Evolutionary conservation across 2,888 invertebrate genomes (phyloP).

Genomic region (Drosophila rubida): DNA sequence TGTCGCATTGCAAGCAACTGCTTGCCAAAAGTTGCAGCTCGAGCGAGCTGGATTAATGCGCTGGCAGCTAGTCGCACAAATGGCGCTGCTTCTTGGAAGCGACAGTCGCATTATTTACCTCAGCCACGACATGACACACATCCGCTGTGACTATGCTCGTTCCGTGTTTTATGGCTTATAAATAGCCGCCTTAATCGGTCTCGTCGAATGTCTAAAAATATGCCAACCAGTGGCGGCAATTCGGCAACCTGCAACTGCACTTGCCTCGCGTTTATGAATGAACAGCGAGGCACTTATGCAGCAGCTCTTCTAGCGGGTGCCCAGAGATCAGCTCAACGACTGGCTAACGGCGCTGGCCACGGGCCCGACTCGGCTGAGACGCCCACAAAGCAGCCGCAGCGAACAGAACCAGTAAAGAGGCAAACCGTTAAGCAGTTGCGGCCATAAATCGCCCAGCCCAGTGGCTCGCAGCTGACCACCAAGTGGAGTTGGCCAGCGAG

Average conservation of each 20-base stretch:
- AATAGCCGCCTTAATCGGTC: slow-evolving; percentile 51
- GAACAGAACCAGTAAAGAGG: slow-evolving; percentile 19
- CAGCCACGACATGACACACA: slow-evolving; percentile 53
- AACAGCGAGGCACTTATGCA: slow-evolving; percentile 44
- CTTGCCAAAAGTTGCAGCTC: neutral
- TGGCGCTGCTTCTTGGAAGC: slow-evolving; percentile 27
- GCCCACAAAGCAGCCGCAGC: slow-evolving; percentile 49
- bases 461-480: slow-evolving; percentile 11
- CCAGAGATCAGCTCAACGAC: slow-evolving; percentile 47
- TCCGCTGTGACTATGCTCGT: slow-evolving; percentile 35
- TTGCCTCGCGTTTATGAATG: too few relatives aligned
- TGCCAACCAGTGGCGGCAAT: slow-evolving; percentile 39
- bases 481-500: slow-evolving; percentile 9
- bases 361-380: slow-evolving; percentile 30
- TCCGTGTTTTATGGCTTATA: slow-evolving; percentile 48
- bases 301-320: slow-evolving; percentile 30
- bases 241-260: neutral
- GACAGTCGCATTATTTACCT: slow-evolving; percentile 32
- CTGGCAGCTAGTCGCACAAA: slow-evolving; percentile 12
- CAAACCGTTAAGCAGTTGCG: slow-evolving; percentile 41
- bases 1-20: too few relatives aligned
- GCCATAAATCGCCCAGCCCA: slow-evolving; percentile 40
- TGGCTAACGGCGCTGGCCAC: slow-evolving; percentile 24
- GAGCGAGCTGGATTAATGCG: neutral
- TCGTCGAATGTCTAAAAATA: slow-evolving; percentile 58